phyloP scores from a whole-genome alignment of 2,113 vertebrate species.

The Oxygymnocypris stewartii region DNA sequence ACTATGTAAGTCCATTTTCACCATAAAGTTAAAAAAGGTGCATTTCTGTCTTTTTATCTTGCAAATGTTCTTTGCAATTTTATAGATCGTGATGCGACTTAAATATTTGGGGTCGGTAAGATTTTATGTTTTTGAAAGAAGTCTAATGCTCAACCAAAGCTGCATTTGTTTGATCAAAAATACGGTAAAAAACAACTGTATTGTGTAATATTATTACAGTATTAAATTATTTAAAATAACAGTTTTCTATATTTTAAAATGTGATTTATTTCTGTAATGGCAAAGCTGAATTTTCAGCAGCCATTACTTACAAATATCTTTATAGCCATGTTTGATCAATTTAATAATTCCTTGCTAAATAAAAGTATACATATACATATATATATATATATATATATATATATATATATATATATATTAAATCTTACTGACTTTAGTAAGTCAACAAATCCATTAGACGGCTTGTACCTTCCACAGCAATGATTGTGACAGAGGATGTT shows the following conservation, averaged over 20 bases:
- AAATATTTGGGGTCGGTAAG: neutral
- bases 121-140: neutral
- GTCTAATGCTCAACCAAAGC: neutral
- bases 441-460: neutral
- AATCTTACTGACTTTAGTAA: neutral
- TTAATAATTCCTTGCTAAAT: neutral
- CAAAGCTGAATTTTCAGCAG: neutral
- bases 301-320: neutral
- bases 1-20: neutral
- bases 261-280: neutral
- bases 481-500: neutral
- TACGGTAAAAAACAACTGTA: neutral
- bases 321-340: neutral
- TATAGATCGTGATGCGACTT: neutral
- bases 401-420: too few species aligned
- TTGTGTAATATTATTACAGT: neutral
- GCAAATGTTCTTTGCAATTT: neutral
- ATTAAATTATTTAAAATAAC: neutral
- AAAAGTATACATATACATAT: neutral
- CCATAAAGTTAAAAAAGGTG: neutral
- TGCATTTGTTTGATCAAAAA: neutral
- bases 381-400: too few species aligned
- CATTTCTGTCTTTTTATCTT: neutral
- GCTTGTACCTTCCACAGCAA: neutral
- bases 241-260: neutral